Percentiles rank a stretch among this genome's conserved stretches.
These are phyloP conservation scores for Stomatorhinus walkeri DNA, from an alignment of 2,797 vertebrate species.

Conservation along the genomic window DNA sequence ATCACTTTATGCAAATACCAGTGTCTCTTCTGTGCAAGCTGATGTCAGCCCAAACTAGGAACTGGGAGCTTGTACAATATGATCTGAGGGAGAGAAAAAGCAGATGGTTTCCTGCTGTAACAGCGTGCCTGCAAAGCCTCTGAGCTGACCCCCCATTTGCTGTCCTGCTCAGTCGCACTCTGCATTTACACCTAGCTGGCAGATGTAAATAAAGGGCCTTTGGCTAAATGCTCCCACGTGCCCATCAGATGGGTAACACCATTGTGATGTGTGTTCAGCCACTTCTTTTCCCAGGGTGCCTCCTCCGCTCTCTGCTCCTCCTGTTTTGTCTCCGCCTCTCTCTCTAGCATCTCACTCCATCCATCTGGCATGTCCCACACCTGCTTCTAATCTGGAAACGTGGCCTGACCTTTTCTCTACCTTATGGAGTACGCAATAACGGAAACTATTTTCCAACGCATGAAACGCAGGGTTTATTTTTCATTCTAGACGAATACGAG, in stretches of 20 bases:
- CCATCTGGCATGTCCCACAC: constrained; percentile 58
- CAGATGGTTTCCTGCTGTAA: not conserved
- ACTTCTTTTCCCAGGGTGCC: not conserved
- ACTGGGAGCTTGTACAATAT: not conserved
- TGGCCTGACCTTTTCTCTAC: constrained; percentile 29
- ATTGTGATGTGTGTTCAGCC: not conserved
- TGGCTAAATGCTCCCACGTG: not conserved
- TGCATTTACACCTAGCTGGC: not conserved
- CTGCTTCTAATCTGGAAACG: constrained; percentile 61
- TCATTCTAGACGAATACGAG: constrained; percentile 42
- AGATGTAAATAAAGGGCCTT: not conserved
- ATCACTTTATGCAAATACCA: not conserved
- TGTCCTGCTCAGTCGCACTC: not conserved
- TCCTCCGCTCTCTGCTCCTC: not conserved
- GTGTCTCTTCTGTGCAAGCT: not conserved
- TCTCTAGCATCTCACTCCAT: constrained; percentile 53
- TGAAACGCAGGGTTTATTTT: constrained; percentile 40
- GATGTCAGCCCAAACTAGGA: not conserved
- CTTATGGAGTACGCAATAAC: constrained; percentile 38
- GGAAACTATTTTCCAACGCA: constrained; percentile 28
- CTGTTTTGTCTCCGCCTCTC: not conserved
- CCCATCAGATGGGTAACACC: not conserved
- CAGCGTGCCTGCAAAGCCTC: not conserved
- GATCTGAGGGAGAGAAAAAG: not conserved
- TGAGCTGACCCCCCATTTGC: not conserved